Percentiles rank a stretch among this genome's conserved stretches.
phyloP scores from a whole-genome alignment of 2,888 invertebrate genomes.

The Callosobruchus maculatus region DNA sequence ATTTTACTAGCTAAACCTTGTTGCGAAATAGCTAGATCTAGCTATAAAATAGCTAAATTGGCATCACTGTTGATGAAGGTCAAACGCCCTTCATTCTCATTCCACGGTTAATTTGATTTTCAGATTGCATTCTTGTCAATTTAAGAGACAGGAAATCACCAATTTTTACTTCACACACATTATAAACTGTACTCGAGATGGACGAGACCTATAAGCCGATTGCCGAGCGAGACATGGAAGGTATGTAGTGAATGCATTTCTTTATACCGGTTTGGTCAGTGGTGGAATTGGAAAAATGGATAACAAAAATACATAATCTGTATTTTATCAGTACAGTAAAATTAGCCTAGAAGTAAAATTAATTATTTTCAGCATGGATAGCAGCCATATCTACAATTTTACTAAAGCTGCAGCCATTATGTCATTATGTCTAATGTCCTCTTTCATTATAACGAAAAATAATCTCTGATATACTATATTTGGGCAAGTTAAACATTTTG shows the following conservation, averaged over 20 bases:
- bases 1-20: too few relatives aligned
- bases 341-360: background rate
- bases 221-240: constrained; percentile 58
- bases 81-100: background rate
- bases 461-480: too few relatives aligned
- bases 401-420: too few relatives aligned
- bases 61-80: background rate
- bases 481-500: too few relatives aligned
- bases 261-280: background rate
- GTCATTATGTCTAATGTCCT: too few relatives aligned
- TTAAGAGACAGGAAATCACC: background rate
- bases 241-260: constrained; percentile 20
- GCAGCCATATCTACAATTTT: too few relatives aligned
- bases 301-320: background rate
- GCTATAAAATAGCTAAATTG: too few relatives aligned
- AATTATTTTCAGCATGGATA: too few relatives aligned
- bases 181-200: constrained; percentile 7
- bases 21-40: too few relatives aligned
- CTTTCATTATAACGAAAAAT: too few relatives aligned
- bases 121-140: background rate
- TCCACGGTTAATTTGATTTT: background rate
- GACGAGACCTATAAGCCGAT: constrained; percentile 55
- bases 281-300: background rate
- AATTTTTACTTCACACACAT: background rate
- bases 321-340: background rate